phyloP scores from a whole-genome alignment of 2,797 vertebrate genomes.

The Anableps anableps region DNA sequence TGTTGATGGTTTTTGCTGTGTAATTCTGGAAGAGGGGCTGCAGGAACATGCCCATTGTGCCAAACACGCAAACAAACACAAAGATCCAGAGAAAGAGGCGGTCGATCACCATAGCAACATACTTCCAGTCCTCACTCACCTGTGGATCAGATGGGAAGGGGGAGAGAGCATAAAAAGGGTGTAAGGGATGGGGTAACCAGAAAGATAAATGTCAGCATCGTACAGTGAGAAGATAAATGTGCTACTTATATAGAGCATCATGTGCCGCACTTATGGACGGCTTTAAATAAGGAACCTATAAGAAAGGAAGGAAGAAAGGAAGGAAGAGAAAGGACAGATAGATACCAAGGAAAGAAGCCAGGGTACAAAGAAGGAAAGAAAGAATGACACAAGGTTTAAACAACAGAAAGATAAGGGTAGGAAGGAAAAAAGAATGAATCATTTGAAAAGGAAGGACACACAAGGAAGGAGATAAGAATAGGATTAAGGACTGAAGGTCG shows the following conservation, averaged over 20 bases:
- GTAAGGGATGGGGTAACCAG: slow-evolving; percentile 5
- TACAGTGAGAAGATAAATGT: not conserved
- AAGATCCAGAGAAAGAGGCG: slow-evolving; percentile 98
- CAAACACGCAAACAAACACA: slow-evolving; percentile 94
- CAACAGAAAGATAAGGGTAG: too few relatives aligned
- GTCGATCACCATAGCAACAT: slow-evolving; percentile 98
- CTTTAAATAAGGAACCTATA: too few relatives aligned
- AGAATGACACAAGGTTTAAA: too few relatives aligned
- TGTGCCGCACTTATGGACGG: too few relatives aligned
- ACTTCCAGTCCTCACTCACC: slow-evolving; percentile 99
- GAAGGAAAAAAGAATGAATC: too few relatives aligned
- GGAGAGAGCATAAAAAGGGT: not conserved
- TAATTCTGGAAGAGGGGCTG: slow-evolving; percentile 98
- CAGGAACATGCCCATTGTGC: slow-evolving; percentile 95
- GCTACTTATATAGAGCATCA: not conserved
- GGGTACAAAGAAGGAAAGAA: not conserved
- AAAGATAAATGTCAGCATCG: slow-evolving; percentile 1
- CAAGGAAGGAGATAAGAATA: too few relatives aligned
- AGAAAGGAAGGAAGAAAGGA: too few relatives aligned
- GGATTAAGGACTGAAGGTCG: too few relatives aligned
- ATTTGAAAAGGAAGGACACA: too few relatives aligned
- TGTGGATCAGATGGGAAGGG: slow-evolving; percentile 54
- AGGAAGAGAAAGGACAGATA: not conserved
- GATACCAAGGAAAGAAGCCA: too few relatives aligned
- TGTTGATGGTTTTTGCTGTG: slow-evolving; percentile 83